A percentile compares a stretch with the other conserved stretches of the same genome.
phyloP scores from a whole-genome alignment of 2,888 invertebrate genomes.

The Malachius bipustulatus region DNA sequence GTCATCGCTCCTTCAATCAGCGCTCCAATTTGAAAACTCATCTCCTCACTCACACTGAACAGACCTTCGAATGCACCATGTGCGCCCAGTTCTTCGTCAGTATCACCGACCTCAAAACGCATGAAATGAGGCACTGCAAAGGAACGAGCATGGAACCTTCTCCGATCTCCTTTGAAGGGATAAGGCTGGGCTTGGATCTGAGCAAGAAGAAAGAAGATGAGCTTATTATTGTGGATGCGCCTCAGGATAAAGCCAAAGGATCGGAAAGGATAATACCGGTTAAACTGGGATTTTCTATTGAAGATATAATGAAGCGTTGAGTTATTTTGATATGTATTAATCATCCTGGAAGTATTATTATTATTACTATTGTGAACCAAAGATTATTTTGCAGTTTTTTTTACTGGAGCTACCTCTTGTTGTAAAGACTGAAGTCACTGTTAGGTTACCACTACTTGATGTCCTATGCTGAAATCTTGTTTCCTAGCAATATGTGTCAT shows the following conservation, averaged over 20 bases:
- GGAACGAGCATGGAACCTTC: constrained; percentile 16
- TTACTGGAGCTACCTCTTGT: constrained; percentile 1
- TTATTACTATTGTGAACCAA: neutral
- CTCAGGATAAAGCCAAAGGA: neutral
- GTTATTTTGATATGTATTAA: constrained; percentile 11
- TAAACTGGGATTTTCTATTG: constrained; percentile 69
- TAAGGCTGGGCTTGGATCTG: constrained; percentile 28
- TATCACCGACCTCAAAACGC: constrained; percentile 30
- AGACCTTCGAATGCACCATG: constrained; percentile 31
- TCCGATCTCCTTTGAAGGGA: constrained; percentile 20
- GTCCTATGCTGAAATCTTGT: too few relatives aligned
- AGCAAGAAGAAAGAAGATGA: constrained; percentile 19
- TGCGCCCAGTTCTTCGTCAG: constrained; percentile 31
- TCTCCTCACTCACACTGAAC: constrained; percentile 75
- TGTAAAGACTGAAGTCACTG: neutral
- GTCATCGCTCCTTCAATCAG: constrained; percentile 83
- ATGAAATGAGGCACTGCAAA: constrained; percentile 26
- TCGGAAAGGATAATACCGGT: constrained; percentile 35
- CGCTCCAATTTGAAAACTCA: constrained; percentile 86
- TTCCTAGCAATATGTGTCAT: too few relatives aligned
- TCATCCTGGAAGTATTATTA: neutral
- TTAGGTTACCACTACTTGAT: neutral
- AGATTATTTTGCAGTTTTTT: neutral
- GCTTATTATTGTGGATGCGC: neutral
- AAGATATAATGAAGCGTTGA: constrained; percentile 80